These are phyloP conservation scores for Zophobas atratus DNA, from an alignment of 1,140 invertebrate genomes.

Conservation along the genomic window DNA sequence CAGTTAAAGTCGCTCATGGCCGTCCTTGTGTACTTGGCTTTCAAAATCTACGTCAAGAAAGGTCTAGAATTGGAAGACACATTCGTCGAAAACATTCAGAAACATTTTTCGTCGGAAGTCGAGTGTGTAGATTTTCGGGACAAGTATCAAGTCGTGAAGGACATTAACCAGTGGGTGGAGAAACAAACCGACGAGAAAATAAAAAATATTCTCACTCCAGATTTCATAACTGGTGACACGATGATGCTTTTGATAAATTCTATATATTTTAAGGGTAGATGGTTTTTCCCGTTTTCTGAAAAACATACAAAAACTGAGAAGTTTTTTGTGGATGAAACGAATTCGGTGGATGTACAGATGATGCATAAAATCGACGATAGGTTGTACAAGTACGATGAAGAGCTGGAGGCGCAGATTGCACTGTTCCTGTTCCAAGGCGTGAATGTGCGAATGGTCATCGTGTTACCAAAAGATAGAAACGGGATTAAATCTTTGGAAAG, in stretches of 20 bases:
- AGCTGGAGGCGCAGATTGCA: slow-evolving; percentile 71
- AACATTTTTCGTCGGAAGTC: slow-evolving; percentile 69
- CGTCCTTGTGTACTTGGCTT: slow-evolving; percentile 74
- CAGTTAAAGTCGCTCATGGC: slow-evolving; percentile 66
- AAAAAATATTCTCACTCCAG: slow-evolving; percentile 75
- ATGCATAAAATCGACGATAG: slow-evolving; percentile 73
- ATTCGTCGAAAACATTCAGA: slow-evolving; percentile 66
- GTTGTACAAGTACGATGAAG: slow-evolving; percentile 68
- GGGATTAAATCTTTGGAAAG: slow-evolving; percentile 68
- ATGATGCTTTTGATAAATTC: slow-evolving; percentile 85
- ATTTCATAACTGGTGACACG: slow-evolving; percentile 71
- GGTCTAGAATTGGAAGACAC: slow-evolving; percentile 59
- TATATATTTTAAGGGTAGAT: slow-evolving; percentile 87
- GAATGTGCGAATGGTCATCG: slow-evolving; percentile 76
- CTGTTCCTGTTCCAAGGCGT: slow-evolving; percentile 74
- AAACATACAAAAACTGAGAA: slow-evolving; percentile 70
- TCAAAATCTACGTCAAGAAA: slow-evolving; percentile 75
- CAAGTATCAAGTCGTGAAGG: slow-evolving; percentile 64
- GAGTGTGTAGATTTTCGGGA: slow-evolving; percentile 72
- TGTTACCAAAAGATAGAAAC: slow-evolving; percentile 77
- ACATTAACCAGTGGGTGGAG: slow-evolving; percentile 82
- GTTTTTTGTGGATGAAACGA: slow-evolving; percentile 64
- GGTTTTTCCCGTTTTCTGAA: slow-evolving; percentile 73
- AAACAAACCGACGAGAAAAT: slow-evolving; percentile 83
- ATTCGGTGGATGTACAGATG: slow-evolving; percentile 73